phyloP scores from a whole-genome alignment of 2,888 invertebrate genomes.

The Zeuzera pyrina region DNA sequence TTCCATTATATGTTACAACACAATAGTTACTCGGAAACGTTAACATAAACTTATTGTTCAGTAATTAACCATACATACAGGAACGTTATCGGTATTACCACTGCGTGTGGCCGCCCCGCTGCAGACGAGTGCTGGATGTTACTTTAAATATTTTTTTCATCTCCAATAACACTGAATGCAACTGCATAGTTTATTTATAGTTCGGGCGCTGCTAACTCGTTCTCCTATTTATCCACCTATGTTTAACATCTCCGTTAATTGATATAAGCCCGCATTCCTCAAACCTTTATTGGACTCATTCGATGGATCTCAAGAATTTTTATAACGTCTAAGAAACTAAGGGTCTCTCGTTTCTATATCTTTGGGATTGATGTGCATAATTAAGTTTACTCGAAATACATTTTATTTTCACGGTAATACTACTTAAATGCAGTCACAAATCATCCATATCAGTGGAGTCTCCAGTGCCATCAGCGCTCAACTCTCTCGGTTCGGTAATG shows the following conservation, averaged over 20 bases:
- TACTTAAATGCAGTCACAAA: conserved; percentile 2
- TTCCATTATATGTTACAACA: too few species aligned
- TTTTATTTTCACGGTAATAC: conserved; percentile 2
- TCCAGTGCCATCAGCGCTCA: conserved; percentile 5
- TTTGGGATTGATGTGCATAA: conserved; percentile 4
- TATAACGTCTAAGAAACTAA: too few species aligned
- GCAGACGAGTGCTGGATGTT: neutral
- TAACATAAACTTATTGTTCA: too few species aligned
- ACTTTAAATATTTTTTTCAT: conserved; percentile 17
- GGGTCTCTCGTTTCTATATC: conserved; percentile 4
- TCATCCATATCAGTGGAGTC: conserved; percentile 7
- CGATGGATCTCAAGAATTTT: conserved; percentile 34
- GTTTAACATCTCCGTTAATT: conserved; percentile 58
- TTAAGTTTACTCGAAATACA: conserved; percentile 4
- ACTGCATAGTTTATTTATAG: conserved; percentile 35
- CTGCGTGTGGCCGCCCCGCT: conserved; percentile 5
- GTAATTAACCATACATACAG: too few species aligned
- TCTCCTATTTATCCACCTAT: conserved; percentile 30
- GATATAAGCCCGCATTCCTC: conserved; percentile 56
- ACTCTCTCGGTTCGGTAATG: conserved; percentile 16
- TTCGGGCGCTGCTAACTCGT: conserved; percentile 23
- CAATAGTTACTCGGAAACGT: too few species aligned
- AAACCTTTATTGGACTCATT: conserved; percentile 37
- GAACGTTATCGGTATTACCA: conserved; percentile 2
- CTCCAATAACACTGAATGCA: conserved; percentile 29